These are phyloP conservation scores for Chelmon rostratus DNA, from an alignment of 2,797 vertebrate species.

Conservation along the genomic window DNA sequence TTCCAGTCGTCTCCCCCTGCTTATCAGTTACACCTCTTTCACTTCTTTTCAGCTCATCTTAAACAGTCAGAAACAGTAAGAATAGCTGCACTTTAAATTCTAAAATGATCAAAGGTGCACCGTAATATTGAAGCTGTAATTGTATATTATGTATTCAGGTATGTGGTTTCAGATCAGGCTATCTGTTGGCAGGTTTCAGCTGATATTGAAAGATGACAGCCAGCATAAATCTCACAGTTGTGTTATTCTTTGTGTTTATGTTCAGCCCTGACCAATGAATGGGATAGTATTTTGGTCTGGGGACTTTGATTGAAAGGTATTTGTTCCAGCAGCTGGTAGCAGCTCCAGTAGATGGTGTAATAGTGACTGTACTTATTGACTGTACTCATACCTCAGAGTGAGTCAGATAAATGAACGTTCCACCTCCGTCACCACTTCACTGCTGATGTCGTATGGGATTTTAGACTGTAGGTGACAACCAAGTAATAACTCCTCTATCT, in stretches of 20 bases:
- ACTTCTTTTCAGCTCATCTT: background rate
- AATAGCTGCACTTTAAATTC: background rate
- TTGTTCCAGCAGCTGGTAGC: slow-evolving; percentile 64
- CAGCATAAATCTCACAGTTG: background rate
- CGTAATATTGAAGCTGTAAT: background rate
- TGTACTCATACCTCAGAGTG: slow-evolving; percentile 72
- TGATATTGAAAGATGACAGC: slow-evolving; percentile 6
- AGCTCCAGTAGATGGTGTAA: slow-evolving; percentile 79
- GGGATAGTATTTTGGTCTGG: slow-evolving; percentile 25
- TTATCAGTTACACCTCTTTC: background rate
- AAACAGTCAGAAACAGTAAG: background rate
- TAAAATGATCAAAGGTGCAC: background rate
- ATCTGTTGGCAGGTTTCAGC: background rate
- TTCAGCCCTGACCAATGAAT: background rate
- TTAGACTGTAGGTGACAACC: slow-evolving; percentile 83
- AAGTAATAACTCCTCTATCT: slow-evolving; percentile 84
- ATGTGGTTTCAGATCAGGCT: slow-evolving; percentile 17
- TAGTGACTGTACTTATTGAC: slow-evolving; percentile 80
- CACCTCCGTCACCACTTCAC: slow-evolving; percentile 77
- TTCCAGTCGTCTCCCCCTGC: background rate
- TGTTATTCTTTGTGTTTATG: slow-evolving; percentile 1
- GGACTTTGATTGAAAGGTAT: slow-evolving; percentile 53
- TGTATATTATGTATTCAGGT: background rate
- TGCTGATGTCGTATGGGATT: slow-evolving; percentile 84
- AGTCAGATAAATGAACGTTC: slow-evolving; percentile 82